Base-by-base conservation (phyloP, 2,888 invertebrate species). In the Invenusta paracnida region DNA sequence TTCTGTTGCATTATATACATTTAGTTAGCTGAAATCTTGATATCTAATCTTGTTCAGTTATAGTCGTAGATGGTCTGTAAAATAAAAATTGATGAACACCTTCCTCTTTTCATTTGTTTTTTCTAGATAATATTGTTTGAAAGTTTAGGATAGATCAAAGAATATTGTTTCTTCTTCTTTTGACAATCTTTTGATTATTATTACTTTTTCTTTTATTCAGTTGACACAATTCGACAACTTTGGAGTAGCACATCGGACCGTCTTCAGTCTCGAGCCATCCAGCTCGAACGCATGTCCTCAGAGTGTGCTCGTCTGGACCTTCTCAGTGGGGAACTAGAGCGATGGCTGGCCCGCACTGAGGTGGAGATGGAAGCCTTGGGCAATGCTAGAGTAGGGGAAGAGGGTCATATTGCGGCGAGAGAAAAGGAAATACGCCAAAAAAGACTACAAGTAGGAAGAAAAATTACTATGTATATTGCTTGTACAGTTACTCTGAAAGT, bases 281-380 rank as follows among this genome's bases (percentile, higher is more conserved):
- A 29, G 30, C 30, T 82, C 5, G 82, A 82, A 2, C 82, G 82
- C 17, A 82, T 82, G 82, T 13, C 82, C 25, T 13, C 2, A 5
- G 82, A 82, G 27, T 30, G 29, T 17, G 11, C 29, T 17, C 23
- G 82, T 2, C 27, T 82, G 31, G 82, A 82, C 29, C 30, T 2
- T 27, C 30, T 30, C 1, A 82, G 82, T 13, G 31, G 27, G 13
- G 30, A 30, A 23, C 25, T 82, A 23, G 82, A 82, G 31, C 30
- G 31, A 27, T 82, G 82, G 82, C 13, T 82, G 30, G 82, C 2
- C 11, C 82, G 82, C 82, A 82, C 29, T 2, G 82, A 82, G 31
- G 27, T 5, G 23, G 31, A 82, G 31, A 29, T 82, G 82, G 82
- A 82, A 13, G 13, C 82, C 1, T 23, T 73, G 25, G 17, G 5